Percentiles rank a stretch among this genome's conserved stretches.
These are phyloP conservation scores for Planococcus citri DNA, from an alignment of 1,140 invertebrate species.

Conservation along the genomic window DNA sequence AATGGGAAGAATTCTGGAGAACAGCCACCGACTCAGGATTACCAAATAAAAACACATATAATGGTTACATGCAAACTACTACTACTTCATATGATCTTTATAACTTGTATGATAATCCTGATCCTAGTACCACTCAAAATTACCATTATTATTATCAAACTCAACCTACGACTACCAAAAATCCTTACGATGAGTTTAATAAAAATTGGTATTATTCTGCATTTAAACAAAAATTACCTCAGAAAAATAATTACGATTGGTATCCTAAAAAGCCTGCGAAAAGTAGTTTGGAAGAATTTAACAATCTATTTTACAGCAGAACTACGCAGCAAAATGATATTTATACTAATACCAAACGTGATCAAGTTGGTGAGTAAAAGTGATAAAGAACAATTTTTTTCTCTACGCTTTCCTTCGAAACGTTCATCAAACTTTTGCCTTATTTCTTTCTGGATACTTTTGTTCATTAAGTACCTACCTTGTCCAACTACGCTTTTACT, in stretches of 20 bases:
- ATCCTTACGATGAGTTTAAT: not conserved
- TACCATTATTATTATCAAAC: not conserved
- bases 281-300: conserved; percentile 8
- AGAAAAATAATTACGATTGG: conserved; percentile 1
- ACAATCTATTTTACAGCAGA: conserved; percentile 10
- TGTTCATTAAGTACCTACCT: too few species aligned
- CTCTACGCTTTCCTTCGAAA: not conserved
- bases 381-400: not conserved
- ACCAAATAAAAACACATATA: not conserved
- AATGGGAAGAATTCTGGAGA: conserved; percentile 29
- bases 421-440: too few species aligned
- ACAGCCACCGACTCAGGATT: conserved; percentile 24
- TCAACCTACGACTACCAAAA: not conserved
- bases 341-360: not conserved
- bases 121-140: not conserved
- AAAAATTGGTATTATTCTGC: not conserved
- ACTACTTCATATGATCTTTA: not conserved
- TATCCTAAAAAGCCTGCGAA: conserved; percentile 1
- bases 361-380: conserved; percentile 1
- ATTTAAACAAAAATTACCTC: not conserved
- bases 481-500: too few species aligned
- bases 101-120: not conserved
- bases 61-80: not conserved
- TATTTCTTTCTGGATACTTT: not conserved
- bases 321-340: not conserved